Conservation (phyloP, 53 echinoderm and acorn worm species). For the Antedon mediterranea region DNA sequence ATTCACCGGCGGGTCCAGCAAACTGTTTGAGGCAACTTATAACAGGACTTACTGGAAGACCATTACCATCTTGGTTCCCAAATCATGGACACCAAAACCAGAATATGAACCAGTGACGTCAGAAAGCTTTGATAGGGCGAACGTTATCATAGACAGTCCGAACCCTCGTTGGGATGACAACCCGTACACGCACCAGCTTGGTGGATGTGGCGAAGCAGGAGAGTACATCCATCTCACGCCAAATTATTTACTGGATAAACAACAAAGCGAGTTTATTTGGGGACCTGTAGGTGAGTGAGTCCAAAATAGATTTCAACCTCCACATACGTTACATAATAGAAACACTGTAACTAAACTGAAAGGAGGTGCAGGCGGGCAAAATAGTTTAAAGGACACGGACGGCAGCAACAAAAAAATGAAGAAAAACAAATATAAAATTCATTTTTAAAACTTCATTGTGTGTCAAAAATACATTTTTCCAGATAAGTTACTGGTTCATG, state of each 20-base stretch:
- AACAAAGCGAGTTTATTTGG: constrained; percentile 20
- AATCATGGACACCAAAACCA: constrained; percentile 41
- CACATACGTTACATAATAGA: no score
- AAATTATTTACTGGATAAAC: background rate
- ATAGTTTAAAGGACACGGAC: no score
- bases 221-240: constrained; percentile 29
- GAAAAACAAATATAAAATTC: no score
- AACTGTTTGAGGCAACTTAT: constrained; percentile 41
- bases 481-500: constrained; percentile 57
- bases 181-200: constrained; percentile 52
- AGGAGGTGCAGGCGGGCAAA: no score
- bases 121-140: constrained; percentile 48
- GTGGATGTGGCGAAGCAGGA: constrained; percentile 44
- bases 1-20: constrained; percentile 38
- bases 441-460: no score
- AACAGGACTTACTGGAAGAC: constrained; percentile 41
- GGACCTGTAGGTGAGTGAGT: constrained; percentile 59
- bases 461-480: background rate
- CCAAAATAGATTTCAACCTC: no score
- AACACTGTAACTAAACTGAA: no score
- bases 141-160: constrained; percentile 53
- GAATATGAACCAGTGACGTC: constrained; percentile 43
- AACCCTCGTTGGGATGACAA: constrained; percentile 37
- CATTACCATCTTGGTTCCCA: constrained; percentile 61
- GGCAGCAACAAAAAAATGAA: no score